Base-by-base conservation (phyloP, 2,888 invertebrate species). In the Lasioglossum vierecki region DNA sequence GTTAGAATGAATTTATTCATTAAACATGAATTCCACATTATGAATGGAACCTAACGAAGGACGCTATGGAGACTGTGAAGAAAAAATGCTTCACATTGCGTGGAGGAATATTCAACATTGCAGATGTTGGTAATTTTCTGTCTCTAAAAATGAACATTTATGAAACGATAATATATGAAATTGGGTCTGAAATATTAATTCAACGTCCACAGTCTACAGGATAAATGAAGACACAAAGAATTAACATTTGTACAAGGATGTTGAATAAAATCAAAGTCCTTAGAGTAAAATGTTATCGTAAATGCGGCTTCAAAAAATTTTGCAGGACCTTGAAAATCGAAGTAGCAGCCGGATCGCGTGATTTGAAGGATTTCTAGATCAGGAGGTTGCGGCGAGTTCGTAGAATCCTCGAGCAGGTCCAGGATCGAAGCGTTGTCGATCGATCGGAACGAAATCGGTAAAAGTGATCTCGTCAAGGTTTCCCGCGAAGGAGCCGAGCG, bases 381-480 rank as follows among this genome's bases (percentile, higher is more conserved):
- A 30, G 63, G 13, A 6, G 30, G 30, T 18, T 30, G 63, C 63
- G 18, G 30, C 63, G 63, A 4, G n/a, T 9, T 63, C 63, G 15
- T 18, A 18, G 63, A 30, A 30, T 15, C 3, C 30, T 30, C 63
- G 30, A 63, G 30, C 30, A 30, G 63, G 30, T 18, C 15, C 18
- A 63, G 15, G 63, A 63, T 63, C 30, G 63, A 41, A 66, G 41
- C 41, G 49, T 11, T 22, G 68, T 22, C 41, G 73, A 18, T 39
- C 11, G 30, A 1, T 53, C 39, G 30, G 13, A 30, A 41, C n/a
- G 74, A 77, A 82, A 77, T 83, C 82, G 73, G 74, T 77, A 63
- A 81, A 83, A 73, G 82, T 73, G 22, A 73, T 46, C 41, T 6
- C 60, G 73, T 35, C 84, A 68, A 85, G 84, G 80, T 72, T 72